Conservation (phyloP, 2,797 vertebrate genomes). For the Chiroxiphia lanceolata region DNA sequence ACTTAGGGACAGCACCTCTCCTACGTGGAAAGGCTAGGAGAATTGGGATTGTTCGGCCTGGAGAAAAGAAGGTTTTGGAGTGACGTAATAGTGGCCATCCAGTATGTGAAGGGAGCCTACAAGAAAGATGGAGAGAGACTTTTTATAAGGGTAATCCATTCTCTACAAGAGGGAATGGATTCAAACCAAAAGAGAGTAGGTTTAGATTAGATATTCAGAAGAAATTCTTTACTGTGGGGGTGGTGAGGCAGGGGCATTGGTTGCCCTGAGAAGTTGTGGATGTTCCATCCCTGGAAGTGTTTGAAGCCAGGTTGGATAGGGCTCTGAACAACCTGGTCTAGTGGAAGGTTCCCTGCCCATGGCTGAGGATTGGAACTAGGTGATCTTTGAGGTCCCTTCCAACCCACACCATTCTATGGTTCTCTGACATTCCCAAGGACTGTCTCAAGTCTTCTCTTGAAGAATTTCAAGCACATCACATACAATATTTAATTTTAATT, state of each 20-base stretch:
- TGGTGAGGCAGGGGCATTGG: background rate
- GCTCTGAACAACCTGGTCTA: background rate
- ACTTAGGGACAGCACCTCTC: background rate
- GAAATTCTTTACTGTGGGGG: accelerated
- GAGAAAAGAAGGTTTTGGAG: background rate
- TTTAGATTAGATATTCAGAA: background rate
- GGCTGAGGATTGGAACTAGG: background rate
- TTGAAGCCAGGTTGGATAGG: background rate
- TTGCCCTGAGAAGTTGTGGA: background rate
- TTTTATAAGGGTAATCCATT: background rate
- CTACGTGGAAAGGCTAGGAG: background rate
- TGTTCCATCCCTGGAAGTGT: background rate
- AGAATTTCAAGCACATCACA: background rate
- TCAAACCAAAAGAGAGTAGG: background rate
- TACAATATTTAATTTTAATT: background rate
- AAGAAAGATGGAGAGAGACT: background rate
- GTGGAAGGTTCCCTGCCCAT: background rate
- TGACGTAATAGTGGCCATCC: too few species aligned
- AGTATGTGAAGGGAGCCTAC: background rate
- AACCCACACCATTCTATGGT: background rate
- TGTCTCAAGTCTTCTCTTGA: background rate
- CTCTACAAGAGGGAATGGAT: background rate
- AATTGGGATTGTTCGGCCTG: background rate
- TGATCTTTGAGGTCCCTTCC: background rate
- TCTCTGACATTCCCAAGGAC: background rate